Evolutionary conservation across 2,888 invertebrate species (phyloP).

Genomic region (Salpingus planirostris): DNA sequence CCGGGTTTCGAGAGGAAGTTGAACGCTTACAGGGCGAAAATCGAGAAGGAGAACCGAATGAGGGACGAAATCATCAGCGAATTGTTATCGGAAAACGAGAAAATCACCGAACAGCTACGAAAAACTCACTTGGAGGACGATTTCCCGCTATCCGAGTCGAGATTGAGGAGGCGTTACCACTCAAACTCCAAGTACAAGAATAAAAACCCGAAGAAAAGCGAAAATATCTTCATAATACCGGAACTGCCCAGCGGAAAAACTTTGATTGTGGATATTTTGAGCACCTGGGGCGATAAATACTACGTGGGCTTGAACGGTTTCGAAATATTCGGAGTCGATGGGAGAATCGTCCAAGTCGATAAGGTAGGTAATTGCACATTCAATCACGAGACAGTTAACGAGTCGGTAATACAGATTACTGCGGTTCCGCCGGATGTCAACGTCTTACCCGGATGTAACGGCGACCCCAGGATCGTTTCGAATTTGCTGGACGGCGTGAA

Average conservation of each 20-base stretch:
- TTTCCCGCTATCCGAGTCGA: background rate
- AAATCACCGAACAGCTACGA: conserved; percentile 20
- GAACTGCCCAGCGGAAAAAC: conserved; percentile 63
- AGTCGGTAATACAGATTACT: conserved; percentile 40
- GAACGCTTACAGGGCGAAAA: conserved; percentile 28
- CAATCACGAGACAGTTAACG: background rate
- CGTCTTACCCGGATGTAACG: conserved; percentile 57
- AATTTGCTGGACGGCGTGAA: conserved; percentile 64
- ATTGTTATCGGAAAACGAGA: conserved; percentile 31
- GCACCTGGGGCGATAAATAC: conserved; percentile 74
- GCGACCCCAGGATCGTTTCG: conserved; percentile 52
- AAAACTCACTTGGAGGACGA: conserved; percentile 12
- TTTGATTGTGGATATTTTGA: conserved; percentile 57
- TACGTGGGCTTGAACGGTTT: conserved; percentile 72
- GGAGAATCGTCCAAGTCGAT: conserved; percentile 49
- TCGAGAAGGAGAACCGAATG: conserved; percentile 33
- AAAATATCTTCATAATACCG: conserved; percentile 56
- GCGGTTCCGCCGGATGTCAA: conserved; percentile 52
- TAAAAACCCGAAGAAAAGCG: conserved; percentile 3
- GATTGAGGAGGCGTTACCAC: conserved; percentile 6
- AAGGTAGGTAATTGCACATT: conserved; percentile 44
- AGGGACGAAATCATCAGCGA: conserved; percentile 35
- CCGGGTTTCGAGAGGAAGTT: conserved; percentile 20
- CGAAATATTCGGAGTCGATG: conserved; percentile 60
- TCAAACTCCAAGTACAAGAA: conserved; percentile 19